phyloP scores from a whole-genome alignment of 2,113 vertebrate genomes.

The Pandion haliaetus region DNA sequence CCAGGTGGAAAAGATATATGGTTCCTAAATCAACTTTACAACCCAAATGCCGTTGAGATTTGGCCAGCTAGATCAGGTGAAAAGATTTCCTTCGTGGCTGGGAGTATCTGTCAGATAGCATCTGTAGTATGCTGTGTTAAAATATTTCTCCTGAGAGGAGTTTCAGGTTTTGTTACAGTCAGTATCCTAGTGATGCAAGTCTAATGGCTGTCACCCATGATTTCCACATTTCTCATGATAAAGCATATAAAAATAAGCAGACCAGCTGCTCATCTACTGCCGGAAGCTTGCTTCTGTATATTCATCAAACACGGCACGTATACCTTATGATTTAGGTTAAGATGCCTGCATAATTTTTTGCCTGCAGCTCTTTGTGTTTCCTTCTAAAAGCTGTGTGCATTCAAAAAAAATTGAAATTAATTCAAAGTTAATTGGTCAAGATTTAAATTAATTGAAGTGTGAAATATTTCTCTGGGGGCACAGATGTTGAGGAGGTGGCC shows the following conservation, averaged over 20 bases:
- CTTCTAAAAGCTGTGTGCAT: background rate
- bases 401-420: background rate
- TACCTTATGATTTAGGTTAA: background rate
- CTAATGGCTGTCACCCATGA: background rate
- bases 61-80: background rate
- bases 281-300: fast-evolving
- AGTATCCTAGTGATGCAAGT: background rate
- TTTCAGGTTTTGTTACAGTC: background rate
- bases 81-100: background rate
- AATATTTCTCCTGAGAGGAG: background rate
- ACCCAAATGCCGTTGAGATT: background rate
- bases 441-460: background rate
- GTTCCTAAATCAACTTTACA: background rate
- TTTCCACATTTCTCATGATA: background rate
- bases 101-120: background rate
- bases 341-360: background rate
- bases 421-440: background rate
- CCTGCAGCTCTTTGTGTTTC: background rate
- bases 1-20: background rate
- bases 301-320: background rate
- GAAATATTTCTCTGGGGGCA: background rate
- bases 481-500: background rate
- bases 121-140: background rate
- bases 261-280: background rate
- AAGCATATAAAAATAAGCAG: background rate